phyloP scores from a whole-genome alignment of 2,888 invertebrate genomes.

The Julus scanicus region DNA sequence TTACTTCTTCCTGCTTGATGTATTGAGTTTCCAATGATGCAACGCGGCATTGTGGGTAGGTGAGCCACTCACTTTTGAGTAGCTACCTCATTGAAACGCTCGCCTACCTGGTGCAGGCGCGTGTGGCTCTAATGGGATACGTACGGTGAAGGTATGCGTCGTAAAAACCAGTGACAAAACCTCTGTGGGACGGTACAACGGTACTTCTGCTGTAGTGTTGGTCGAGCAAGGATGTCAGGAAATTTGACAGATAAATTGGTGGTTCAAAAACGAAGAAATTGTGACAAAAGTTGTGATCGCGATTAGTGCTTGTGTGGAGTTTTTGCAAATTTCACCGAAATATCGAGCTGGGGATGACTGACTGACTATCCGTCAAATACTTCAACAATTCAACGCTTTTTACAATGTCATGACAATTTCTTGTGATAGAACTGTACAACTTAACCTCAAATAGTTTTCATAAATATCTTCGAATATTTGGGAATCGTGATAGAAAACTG shows the following conservation, averaged over 20 bases:
- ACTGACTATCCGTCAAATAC: no score
- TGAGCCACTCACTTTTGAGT: conserved; percentile 10
- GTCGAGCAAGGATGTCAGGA: neutral
- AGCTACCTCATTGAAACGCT: conserved; percentile 6
- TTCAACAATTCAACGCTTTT: no score
- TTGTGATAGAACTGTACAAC: no score
- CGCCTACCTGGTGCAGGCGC: conserved; percentile 36
- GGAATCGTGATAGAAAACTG: no score
- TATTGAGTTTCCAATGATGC: neutral
- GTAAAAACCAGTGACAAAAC: neutral
- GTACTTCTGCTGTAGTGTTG: neutral
- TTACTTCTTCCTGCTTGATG: conserved; percentile 24
- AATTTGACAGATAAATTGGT: neutral
- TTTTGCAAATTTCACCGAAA: no score
- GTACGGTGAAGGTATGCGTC: neutral
- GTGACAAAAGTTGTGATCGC: no score
- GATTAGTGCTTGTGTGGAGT: no score
- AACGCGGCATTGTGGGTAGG: conserved; percentile 4
- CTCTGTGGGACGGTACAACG: neutral
- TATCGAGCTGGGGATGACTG: no score
- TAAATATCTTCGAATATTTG: no score
- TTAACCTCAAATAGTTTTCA: no score
- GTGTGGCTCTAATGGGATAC: conserved; percentile 20
- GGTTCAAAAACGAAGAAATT: neutral
- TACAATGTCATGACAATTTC: no score